These are phyloP conservation scores for Microhierax caerulescens DNA, from an alignment of 2,797 vertebrate species.

Conservation along the genomic window DNA sequence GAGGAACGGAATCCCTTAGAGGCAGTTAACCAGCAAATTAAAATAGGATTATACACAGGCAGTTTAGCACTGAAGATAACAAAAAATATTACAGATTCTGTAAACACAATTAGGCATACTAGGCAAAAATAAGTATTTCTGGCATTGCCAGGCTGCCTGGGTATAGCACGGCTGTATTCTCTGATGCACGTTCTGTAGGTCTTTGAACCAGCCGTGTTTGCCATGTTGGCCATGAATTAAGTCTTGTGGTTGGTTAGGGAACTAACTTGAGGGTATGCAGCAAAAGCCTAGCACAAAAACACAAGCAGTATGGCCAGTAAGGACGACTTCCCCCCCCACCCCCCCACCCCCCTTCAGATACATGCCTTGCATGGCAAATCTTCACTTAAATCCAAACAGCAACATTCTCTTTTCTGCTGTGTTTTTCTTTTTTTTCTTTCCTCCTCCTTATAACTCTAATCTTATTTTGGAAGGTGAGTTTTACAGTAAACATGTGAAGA, in stretches of 20 bases:
- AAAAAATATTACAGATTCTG: background rate
- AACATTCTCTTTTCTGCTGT: background rate
- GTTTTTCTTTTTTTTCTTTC: rapidly evolving
- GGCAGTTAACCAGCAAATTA: background rate
- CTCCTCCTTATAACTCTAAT: background rate
- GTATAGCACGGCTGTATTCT: background rate
- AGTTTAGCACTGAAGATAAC: background rate
- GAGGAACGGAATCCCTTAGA: background rate
- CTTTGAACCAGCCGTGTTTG: background rate
- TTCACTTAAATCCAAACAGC: background rate
- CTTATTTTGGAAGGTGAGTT: background rate
- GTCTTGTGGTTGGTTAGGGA: background rate
- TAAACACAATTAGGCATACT: background rate
- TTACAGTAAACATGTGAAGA: background rate
- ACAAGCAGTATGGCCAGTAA: background rate
- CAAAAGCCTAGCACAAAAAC: background rate
- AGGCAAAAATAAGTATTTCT: background rate
- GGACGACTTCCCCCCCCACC: too few species aligned
- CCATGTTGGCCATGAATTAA: background rate
- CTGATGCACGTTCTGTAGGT: background rate
- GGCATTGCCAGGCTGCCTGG: background rate
- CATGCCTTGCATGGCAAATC: background rate
- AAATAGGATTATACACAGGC: background rate
- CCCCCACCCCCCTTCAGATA: too few species aligned
- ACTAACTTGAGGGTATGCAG: background rate